Percentiles rank a stretch among this genome's conserved stretches.
Evolutionary conservation across 2,888 invertebrate genomes (phyloP).

Genomic region (Frankliniella intonsa): DNA sequence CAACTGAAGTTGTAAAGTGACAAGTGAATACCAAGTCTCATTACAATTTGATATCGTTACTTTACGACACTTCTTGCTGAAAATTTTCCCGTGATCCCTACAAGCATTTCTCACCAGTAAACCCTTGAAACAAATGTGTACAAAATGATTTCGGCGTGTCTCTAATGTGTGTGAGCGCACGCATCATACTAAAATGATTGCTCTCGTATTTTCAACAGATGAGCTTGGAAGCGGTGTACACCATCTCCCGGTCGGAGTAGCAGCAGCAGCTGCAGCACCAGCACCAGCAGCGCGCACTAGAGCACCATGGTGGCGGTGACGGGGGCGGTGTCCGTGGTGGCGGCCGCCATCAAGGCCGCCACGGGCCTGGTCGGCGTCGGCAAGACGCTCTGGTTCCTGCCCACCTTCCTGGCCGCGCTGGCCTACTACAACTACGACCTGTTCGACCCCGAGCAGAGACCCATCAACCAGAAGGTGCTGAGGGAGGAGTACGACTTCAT

Average conservation of each 20-base stretch:
- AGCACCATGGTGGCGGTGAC: constrained; percentile 33
- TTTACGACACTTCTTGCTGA: too few species aligned
- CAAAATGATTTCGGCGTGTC: too few species aligned
- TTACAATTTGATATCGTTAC: too few species aligned
- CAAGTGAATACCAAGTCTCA: too few species aligned
- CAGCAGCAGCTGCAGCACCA: not conserved
- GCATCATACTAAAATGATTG: too few species aligned
- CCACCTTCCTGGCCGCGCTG: constrained; percentile 67
- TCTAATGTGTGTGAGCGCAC: too few species aligned
- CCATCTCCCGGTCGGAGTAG: not conserved
- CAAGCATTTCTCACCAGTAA: too few species aligned
- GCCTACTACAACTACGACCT: constrained; percentile 81
- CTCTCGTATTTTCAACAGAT: too few species aligned
- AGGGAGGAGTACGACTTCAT: constrained; percentile 75
- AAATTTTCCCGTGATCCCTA: too few species aligned
- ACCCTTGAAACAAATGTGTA: too few species aligned
- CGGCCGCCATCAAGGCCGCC: constrained; percentile 66
- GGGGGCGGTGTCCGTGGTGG: constrained; percentile 49
- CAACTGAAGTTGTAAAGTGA: too few species aligned
- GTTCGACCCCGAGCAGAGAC: constrained; percentile 77
- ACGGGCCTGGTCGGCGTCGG: constrained; percentile 65
- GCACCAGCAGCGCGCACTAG: not conserved
- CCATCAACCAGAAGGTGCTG: constrained; percentile 62
- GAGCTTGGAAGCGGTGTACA: too few species aligned
- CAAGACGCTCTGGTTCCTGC: constrained; percentile 64